Base-by-base conservation (phyloP, 2,797 vertebrate genomes). In the Clamator glandarius region DNA sequence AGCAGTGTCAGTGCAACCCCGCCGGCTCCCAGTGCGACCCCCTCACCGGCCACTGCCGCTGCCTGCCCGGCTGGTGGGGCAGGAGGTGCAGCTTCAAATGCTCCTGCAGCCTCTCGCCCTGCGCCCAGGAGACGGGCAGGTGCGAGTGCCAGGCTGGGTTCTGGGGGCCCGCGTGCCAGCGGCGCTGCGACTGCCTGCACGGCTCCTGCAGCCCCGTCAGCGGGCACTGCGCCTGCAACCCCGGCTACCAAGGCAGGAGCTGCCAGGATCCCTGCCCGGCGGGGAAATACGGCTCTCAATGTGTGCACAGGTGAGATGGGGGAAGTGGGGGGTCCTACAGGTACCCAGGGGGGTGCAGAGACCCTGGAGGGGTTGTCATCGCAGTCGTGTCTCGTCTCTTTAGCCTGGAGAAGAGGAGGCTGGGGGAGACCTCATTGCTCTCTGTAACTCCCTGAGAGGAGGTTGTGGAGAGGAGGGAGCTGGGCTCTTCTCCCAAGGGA, bases 1-100 rank as follows among this genome's bases (percentile, higher is more conserved):
- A 97, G 64, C 87, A 88, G 1, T 99, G 99, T 88, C 98, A 97
- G 75, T 99, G 99, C 94, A 96, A 87, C 85, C 84, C 36, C 1
- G 48, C 17, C 18, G 87, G 78, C 2, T 93, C 97, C 9, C 96
- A 83, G 67, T 99, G 99, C 12, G 98, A 99, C 85, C 98, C 98
- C 9, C 68, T 73, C 29, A 98, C 96, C 0, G 99, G 99, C 5
- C 96, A 93, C 51, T 99, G 99, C 91, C 89, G 95, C 88, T 99
- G 99, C 93, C 89, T 87, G 25, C 63, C n/a, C 0, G 98, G 98
- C 46, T 98, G 97, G 98, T 99, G 99, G 99, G 99, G 99, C 23
- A 92, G 90, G 72, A 98, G 97, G 36, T 99, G 99, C 96, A 93
- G 87, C 15, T 95, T 96, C 62, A 78, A 12, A 5, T 99, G 99